phyloP scores from a whole-genome alignment of 1,140 invertebrate genomes.

The Atta cephalotes region DNA sequence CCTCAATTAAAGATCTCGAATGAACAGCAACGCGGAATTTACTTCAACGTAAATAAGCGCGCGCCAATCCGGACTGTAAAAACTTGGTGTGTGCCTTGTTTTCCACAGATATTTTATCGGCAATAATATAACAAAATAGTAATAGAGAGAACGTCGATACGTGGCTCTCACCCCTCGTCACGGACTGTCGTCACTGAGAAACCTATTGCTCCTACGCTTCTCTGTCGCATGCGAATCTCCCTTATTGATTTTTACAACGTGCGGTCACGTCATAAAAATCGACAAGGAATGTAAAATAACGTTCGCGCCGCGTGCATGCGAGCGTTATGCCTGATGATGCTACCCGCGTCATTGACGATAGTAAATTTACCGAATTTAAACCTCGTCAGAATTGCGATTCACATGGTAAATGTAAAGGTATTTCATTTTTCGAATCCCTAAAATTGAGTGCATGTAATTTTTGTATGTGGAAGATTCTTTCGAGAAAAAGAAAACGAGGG shows the following conservation, averaged over 20 bases:
- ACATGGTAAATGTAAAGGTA: conserved; percentile 48
- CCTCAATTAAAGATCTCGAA: conserved; percentile 60
- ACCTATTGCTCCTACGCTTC: conserved; percentile 39
- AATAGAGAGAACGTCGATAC: conserved; percentile 40
- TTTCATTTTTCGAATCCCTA: neutral
- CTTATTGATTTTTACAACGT: conserved; percentile 75
- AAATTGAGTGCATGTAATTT: neutral
- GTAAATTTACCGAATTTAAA: conserved; percentile 69
- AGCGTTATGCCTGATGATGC: conserved; percentile 14
- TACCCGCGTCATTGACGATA: conserved; percentile 52
- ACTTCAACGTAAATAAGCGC: conserved; percentile 52
- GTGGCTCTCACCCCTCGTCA: neutral
- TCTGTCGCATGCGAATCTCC: conserved; percentile 50
- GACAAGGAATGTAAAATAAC: conserved; percentile 69
- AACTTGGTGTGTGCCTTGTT: conserved; percentile 37
- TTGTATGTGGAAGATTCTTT: neutral
- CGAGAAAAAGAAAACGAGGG: neutral
- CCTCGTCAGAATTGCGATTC: conserved; percentile 34
- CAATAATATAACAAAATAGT: conserved; percentile 59
- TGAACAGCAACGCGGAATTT: conserved; percentile 39
- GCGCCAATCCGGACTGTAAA: conserved; percentile 18
- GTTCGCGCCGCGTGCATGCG: conserved; percentile 45
- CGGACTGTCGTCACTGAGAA: neutral
- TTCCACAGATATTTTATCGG: conserved; percentile 38
- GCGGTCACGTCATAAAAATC: conserved; percentile 69